phyloP scores from a whole-genome alignment of 2,113 vertebrate species.

The Erpornis zantholeuca region DNA sequence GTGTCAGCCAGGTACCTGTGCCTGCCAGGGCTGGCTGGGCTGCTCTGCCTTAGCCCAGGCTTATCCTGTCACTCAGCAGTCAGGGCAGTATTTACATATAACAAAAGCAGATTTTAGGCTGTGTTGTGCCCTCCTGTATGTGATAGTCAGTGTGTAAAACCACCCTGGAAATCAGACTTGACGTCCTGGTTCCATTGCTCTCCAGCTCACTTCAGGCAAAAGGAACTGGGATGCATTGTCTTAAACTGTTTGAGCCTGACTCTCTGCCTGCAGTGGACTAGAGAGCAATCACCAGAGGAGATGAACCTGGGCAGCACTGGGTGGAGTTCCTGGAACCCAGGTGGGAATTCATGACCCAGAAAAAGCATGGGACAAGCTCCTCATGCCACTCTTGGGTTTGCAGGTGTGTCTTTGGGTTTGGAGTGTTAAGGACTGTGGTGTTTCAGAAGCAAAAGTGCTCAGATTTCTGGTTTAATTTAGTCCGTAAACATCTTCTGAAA shows the following conservation, averaged over 20 bases:
- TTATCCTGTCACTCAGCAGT: background rate
- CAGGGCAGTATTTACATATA: background rate
- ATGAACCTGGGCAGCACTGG: background rate
- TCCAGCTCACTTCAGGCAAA: background rate
- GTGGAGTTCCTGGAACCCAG: background rate
- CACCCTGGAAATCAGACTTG: background rate
- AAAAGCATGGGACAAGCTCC: background rate
- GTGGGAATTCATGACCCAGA: background rate
- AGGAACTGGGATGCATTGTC: background rate
- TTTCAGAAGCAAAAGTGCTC: background rate
- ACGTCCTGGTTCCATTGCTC: background rate
- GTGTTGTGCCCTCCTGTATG: background rate
- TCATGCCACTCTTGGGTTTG: background rate
- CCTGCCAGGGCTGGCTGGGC: background rate
- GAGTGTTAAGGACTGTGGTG: background rate
- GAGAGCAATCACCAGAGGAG: background rate
- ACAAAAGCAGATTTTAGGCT: background rate
- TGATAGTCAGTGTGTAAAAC: background rate
- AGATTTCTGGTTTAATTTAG: background rate
- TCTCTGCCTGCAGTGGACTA: background rate
- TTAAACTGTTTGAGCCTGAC: background rate
- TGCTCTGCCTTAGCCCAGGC: background rate
- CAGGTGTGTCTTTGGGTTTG: background rate
- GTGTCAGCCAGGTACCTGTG: slow-evolving; percentile 75
- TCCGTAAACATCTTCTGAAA: background rate